These are phyloP conservation scores for Eupeodes latifasciatus DNA, from an alignment of 2,888 invertebrate species.

Conservation along the genomic window DNA sequence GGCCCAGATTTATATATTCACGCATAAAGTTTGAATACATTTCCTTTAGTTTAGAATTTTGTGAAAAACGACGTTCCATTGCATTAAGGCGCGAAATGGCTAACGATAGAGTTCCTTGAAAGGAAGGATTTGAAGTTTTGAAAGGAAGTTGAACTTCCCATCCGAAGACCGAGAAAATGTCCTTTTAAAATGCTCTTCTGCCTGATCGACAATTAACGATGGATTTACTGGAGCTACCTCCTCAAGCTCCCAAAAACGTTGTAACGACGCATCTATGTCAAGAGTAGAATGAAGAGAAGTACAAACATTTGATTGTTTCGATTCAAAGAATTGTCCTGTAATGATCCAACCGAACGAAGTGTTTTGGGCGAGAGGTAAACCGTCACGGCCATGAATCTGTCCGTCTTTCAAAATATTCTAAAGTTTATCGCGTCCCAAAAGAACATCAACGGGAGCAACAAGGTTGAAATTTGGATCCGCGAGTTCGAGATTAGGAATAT, in stretches of 20 bases:
- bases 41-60: conserved; percentile 8
- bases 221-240: background rate
- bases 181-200: conserved; percentile 41
- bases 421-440: background rate
- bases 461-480: conserved; percentile 38
- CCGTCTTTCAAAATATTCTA: background rate
- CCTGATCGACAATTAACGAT: conserved; percentile 26
- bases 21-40: conserved; percentile 33
- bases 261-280: background rate
- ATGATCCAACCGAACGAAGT: conserved; percentile 30
- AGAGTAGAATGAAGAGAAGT: background rate
- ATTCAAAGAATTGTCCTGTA: conserved; percentile 20
- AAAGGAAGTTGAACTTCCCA: conserved; percentile 42
- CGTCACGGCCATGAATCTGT: background rate
- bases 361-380: conserved; percentile 14
- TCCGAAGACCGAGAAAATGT: conserved; percentile 48
- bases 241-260: conserved; percentile 22
- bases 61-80: conserved; percentile 39
- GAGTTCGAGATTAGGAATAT: conserved; percentile 23
- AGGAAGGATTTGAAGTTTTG: conserved; percentile 15
- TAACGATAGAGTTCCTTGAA: conserved; percentile 34
- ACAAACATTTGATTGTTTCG: background rate
- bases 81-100: conserved; percentile 33
- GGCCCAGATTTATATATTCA: conserved; percentile 39
- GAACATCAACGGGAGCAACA: no score